phyloP scores from a whole-genome alignment of 2,888 invertebrate genomes.

The Parnassius mnemosyne region DNA sequence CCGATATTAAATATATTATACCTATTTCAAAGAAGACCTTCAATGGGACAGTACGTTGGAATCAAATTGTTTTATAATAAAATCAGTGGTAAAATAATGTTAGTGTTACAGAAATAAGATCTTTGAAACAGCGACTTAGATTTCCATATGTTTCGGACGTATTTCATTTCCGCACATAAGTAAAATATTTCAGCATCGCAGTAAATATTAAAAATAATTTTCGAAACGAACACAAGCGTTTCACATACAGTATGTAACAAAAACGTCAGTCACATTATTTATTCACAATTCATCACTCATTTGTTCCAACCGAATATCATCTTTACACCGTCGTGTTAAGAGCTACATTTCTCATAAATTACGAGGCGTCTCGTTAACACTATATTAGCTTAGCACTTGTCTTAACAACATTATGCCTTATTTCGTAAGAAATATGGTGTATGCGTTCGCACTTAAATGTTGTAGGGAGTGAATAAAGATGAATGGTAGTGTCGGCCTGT shows the following conservation, averaged over 20 bases:
- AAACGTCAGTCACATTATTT: slow-evolving; percentile 53
- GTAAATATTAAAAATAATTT: slow-evolving; percentile 33
- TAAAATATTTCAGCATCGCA: slow-evolving; percentile 17
- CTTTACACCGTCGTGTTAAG: slow-evolving; percentile 51
- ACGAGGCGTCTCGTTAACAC: slow-evolving; percentile 45
- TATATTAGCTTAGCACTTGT: slow-evolving; percentile 27
- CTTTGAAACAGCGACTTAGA: no score
- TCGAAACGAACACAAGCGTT: slow-evolving; percentile 38
- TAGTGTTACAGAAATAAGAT: no score
- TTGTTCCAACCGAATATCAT: slow-evolving; percentile 46
- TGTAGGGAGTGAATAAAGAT: slow-evolving; percentile 63
- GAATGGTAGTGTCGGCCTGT: slow-evolving; percentile 68
- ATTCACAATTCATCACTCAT: slow-evolving; percentile 53
- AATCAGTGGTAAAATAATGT: no score
- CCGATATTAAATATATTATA: no score
- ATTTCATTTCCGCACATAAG: slow-evolving; percentile 11
- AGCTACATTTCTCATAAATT: slow-evolving; percentile 54
- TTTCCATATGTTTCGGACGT: neutral
- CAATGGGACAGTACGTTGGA: no score
- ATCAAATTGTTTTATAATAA: no score
- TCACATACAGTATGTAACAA: slow-evolving; percentile 36
- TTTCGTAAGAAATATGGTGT: slow-evolving; percentile 9
- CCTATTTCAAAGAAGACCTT: no score
- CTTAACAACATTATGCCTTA: slow-evolving; percentile 32
- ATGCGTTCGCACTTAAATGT: slow-evolving; percentile 6